A percentile compares a stretch with the other conserved stretches of the same genome.
phyloP scores from a whole-genome alignment of 1,140 invertebrate genomes.

The Scaptomyza graminum region DNA sequence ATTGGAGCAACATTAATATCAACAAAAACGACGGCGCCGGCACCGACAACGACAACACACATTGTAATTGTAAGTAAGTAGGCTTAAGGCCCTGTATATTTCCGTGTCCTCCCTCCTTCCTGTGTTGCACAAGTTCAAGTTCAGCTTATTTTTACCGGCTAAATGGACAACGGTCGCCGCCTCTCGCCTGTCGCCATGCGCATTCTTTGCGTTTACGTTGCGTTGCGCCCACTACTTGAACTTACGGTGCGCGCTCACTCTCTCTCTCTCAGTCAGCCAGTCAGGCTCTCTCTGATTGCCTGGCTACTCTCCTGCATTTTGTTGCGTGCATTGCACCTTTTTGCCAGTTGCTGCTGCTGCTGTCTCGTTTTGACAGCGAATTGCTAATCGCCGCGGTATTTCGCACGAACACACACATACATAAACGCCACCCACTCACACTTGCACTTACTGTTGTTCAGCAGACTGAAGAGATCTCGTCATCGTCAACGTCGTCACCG shows the following conservation, averaged over 20 bases:
- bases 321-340: conserved; percentile 75
- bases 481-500: conserved; percentile 16
- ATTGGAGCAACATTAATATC: conserved; percentile 44
- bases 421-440: conserved; percentile 17
- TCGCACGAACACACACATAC: conserved; percentile 46
- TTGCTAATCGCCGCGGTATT: conserved; percentile 75
- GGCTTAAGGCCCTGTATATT: not conserved
- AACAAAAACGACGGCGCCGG: conserved; percentile 5
- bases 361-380: conserved; percentile 69
- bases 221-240: conserved; percentile 53
- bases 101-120: not conserved
- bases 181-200: not conserved
- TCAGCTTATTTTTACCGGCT: conserved; percentile 42
- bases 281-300: not conserved
- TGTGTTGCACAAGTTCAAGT: conserved; percentile 41
- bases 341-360: conserved; percentile 34
- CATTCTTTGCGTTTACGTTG: conserved; percentile 12
- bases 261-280: conserved; percentile 8
- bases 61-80: conserved; percentile 6
- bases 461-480: conserved; percentile 6
- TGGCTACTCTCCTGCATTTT: conserved; percentile 38
- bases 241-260: conserved; percentile 14
- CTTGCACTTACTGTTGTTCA: not conserved
- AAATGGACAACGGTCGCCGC: conserved; percentile 47
- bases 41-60: not conserved